Percentiles rank a stretch among this genome's conserved stretches.
These are phyloP conservation scores for Sapajus apella DNA, from an alignment of 2,113 vertebrate genomes.

Conservation along the genomic window DNA sequence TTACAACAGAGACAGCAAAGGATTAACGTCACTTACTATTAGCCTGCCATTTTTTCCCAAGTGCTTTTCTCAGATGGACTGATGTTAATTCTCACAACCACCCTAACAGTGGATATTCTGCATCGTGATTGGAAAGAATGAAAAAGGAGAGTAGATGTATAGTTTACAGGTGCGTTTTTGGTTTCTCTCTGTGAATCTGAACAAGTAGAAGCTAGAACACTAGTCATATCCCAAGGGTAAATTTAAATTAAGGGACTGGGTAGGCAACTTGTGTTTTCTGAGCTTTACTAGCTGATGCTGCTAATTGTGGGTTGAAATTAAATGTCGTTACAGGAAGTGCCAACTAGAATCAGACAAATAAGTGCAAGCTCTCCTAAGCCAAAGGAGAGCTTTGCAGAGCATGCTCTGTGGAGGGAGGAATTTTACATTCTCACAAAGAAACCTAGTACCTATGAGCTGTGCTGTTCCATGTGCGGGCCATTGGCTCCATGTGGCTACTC, in stretches of 20 bases:
- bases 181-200: background rate
- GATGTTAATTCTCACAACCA: background rate
- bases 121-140: background rate
- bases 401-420: background rate
- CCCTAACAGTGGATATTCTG: background rate
- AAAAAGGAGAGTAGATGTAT: background rate
- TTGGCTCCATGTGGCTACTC: background rate
- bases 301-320: background rate
- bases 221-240: background rate
- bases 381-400: background rate
- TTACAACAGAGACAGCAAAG: background rate
- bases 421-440: background rate
- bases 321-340: background rate
- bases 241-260: background rate
- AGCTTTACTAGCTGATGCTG: background rate
- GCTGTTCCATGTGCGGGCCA: background rate
- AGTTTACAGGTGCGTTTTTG: background rate
- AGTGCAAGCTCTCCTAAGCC: background rate
- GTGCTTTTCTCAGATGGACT: background rate
- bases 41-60: background rate
- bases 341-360: background rate
- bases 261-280: background rate
- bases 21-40: background rate
- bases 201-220: background rate
- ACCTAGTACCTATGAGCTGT: fast-evolving